Evolutionary conservation across 2,113 vertebrate genomes (phyloP).

Genomic region (Paradisaea rubra): DNA sequence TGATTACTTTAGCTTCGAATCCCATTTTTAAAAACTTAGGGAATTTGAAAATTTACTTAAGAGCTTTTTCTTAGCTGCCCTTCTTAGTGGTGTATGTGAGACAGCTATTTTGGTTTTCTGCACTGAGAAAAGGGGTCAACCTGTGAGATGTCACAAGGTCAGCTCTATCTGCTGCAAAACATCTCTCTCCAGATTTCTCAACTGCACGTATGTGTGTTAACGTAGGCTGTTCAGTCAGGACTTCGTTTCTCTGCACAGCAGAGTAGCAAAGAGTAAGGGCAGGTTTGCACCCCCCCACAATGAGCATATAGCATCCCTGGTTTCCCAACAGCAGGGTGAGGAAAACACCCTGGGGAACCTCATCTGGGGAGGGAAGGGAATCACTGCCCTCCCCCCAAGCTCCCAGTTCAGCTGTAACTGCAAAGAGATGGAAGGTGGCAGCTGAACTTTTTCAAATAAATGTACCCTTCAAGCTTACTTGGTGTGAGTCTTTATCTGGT

Average conservation of each 20-base stretch:
- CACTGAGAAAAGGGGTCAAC: background rate
- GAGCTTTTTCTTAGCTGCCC: background rate
- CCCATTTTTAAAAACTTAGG: background rate
- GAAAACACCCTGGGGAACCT: background rate
- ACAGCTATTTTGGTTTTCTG: background rate
- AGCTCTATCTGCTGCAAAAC: background rate
- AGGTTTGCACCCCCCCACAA: rapidly evolving
- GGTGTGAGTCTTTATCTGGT: background rate
- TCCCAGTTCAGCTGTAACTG: background rate
- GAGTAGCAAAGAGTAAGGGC: rapidly evolving
- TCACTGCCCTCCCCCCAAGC: background rate
- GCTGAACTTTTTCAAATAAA: background rate
- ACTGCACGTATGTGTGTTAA: rapidly evolving
- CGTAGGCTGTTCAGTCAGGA: too few species aligned
- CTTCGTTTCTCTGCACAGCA: background rate
- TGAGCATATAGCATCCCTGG: rapidly evolving
- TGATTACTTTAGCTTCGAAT: background rate
- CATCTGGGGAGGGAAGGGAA: background rate
- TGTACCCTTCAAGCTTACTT: background rate
- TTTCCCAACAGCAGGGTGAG: background rate
- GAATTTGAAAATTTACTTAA: background rate
- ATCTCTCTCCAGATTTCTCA: background rate
- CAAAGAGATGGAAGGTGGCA: background rate
- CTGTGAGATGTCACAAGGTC: background rate
- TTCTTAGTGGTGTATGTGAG: background rate